phyloP scores from a whole-genome alignment of 2,797 vertebrate species.

The Anabacerthia variegaticeps region DNA sequence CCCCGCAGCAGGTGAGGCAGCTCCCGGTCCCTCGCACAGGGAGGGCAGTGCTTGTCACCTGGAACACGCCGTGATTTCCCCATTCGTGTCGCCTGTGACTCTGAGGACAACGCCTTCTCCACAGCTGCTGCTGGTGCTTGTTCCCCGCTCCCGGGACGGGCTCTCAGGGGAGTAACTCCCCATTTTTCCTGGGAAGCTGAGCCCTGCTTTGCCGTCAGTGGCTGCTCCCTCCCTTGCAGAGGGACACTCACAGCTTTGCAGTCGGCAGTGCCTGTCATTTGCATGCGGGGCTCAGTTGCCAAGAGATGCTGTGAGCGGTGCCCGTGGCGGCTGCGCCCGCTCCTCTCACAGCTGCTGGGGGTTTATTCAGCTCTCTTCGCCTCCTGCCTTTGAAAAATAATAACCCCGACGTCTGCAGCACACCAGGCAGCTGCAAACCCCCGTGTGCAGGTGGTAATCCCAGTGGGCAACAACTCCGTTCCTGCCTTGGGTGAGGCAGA shows the following conservation, averaged over 20 bases:
- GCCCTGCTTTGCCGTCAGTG: background rate
- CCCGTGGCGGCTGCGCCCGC: slow-evolving; percentile 13
- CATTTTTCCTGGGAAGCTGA: background rate
- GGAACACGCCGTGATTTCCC: accelerated
- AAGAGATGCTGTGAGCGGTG: slow-evolving; percentile 39
- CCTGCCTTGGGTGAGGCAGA: background rate
- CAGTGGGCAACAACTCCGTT: accelerated
- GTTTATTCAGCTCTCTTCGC: slow-evolving; percentile 5
- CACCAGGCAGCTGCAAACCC: background rate
- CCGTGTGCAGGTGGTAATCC: background rate
- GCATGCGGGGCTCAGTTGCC: slow-evolving; percentile 63
- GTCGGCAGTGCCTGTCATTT: background rate
- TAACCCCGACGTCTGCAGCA: background rate
- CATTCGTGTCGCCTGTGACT: accelerated
- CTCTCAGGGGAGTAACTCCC: background rate
- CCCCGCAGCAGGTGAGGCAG: background rate
- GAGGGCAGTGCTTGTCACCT: background rate
- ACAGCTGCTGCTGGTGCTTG: background rate
- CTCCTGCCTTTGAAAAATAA: background rate
- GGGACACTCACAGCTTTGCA: slow-evolving; percentile 12
- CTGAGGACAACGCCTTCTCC: accelerated
- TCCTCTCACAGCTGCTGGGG: background rate
- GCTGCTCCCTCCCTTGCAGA: slow-evolving; percentile 12
- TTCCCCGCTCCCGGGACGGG: accelerated
- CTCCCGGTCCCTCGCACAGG: accelerated